phyloP scores from a whole-genome alignment of 2,113 vertebrate species.

The Corynorhinus townsendii region DNA sequence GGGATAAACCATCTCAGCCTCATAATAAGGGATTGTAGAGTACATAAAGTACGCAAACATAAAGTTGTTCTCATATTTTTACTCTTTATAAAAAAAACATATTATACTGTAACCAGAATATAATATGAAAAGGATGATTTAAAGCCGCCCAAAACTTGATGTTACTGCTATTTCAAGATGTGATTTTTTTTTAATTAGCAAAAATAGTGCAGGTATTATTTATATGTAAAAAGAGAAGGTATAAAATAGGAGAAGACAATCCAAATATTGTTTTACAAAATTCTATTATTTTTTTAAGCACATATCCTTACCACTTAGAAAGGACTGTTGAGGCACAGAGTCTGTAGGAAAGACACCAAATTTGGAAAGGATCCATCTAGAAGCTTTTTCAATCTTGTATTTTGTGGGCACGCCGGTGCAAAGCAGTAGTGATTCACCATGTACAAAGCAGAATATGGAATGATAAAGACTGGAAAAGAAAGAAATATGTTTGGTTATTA shows the following conservation, averaged over 20 bases:
- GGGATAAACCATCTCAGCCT: neutral
- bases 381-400: conserved; percentile 53
- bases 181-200: neutral
- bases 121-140: neutral
- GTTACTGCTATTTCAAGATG: neutral
- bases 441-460: conserved; percentile 39
- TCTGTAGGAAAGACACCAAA: conserved; percentile 50
- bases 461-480: conserved; percentile 51
- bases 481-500: neutral
- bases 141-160: neutral
- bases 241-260: neutral
- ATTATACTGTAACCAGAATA: neutral
- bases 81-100: neutral
- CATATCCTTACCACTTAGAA: conserved; percentile 80
- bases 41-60: neutral
- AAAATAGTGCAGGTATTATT: neutral
- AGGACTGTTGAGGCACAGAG: conserved; percentile 69
- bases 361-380: conserved; percentile 75
- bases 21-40: neutral
- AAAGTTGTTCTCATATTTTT: neutral
- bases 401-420: conserved; percentile 46
- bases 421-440: neutral
- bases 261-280: neutral
- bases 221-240: neutral
- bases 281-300: neutral